Percentiles rank a stretch among this genome's conserved stretches.
Conservation (phyloP, 2,888 invertebrate genomes). For the Spisula solida region DNA sequence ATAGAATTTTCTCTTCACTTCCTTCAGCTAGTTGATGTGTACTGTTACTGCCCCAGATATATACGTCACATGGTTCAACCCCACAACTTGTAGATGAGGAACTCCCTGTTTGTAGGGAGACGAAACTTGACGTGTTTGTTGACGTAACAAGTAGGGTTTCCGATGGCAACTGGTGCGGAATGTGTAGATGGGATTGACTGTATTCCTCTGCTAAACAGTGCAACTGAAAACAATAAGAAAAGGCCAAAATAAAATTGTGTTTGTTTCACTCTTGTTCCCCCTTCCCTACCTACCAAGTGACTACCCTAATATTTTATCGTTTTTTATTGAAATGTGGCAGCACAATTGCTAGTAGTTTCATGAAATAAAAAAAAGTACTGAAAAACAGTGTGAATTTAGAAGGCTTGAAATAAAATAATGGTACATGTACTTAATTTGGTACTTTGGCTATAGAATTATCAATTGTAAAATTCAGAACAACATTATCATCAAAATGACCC, state of each 20-base stretch:
- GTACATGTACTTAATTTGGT: too few relatives aligned
- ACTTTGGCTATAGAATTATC: too few relatives aligned
- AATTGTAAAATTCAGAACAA: too few relatives aligned
- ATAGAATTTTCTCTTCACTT: slow-evolving; percentile 90
- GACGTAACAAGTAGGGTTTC: not conserved
- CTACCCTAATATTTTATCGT: not conserved
- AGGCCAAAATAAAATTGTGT: not conserved
- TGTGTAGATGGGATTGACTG: slow-evolving; percentile 73
- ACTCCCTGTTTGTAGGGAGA: slow-evolving; percentile 35
- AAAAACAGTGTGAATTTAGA: too few relatives aligned
- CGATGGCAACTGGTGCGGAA: not conserved
- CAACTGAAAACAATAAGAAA: slow-evolving; percentile 67
- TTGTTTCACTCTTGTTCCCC: too few relatives aligned
- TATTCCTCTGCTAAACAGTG: slow-evolving; percentile 85
- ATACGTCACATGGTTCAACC: slow-evolving; percentile 88
- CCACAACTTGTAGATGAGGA: slow-evolving; percentile 40
- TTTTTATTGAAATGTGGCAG: too few relatives aligned
- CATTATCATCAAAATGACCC: too few relatives aligned
- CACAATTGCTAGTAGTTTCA: too few relatives aligned
- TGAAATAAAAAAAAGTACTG: too few relatives aligned
- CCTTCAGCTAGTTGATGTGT: slow-evolving; percentile 91
- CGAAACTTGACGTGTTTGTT: slow-evolving; percentile 15
- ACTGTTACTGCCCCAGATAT: slow-evolving; percentile 91
- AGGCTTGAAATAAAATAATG: too few relatives aligned
- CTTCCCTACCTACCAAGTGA: not conserved